Base-by-base conservation (phyloP, 37 sponge, comb jelly and placozoan genomes). In the Theonella swinhoei region DNA sequence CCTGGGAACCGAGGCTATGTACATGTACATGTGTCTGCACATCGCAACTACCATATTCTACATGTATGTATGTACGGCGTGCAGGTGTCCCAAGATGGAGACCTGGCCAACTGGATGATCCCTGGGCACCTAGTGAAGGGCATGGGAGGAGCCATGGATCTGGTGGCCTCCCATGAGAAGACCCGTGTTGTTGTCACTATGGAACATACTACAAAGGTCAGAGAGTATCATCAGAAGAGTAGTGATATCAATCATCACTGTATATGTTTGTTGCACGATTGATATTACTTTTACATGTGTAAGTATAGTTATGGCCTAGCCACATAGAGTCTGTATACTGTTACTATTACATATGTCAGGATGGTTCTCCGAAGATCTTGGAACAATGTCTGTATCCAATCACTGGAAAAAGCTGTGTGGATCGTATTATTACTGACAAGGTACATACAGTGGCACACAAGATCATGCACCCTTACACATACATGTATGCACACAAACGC, bases 111-210 rank as follows among this genome's bases (percentile, higher is more conserved):
- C 83, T 94, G 94, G 94, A 94, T 94, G 94, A 94, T 94, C 63
- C 94, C 94, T 22, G 84, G 88, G 1, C 91, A 96, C 67, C 76
- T 94, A 87, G 94, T 96, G 74, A 94, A 94, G 88, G 97, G 97
- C 3, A 96, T 96, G 97, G 97, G 97, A 22, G 97, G 97, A 29
- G 97, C 97, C 32, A 96, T 96, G 97, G 97, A 96, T 29, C 90
- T 96, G 39, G 97, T 96, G 5, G 77, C 90, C 36, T 64, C 79
- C 33, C 54, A 47, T 14, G 67, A 42, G 5, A 79, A 67, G 31
- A 96, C 94, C 20, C 88, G 68, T 28, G 97, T 96, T 25, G 92
- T 96, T 3, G 90, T 96, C 26, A 94, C 97, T 43, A 96, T 96
- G 97, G 94, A 96, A 68, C 96, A 96, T 35, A 71, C 72, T 71